Evolutionary conservation across 1,140 invertebrate genomes (phyloP), one percentile per base, ranked within the genome.

Genomic region (Aphaenogaster rudis): DNA sequence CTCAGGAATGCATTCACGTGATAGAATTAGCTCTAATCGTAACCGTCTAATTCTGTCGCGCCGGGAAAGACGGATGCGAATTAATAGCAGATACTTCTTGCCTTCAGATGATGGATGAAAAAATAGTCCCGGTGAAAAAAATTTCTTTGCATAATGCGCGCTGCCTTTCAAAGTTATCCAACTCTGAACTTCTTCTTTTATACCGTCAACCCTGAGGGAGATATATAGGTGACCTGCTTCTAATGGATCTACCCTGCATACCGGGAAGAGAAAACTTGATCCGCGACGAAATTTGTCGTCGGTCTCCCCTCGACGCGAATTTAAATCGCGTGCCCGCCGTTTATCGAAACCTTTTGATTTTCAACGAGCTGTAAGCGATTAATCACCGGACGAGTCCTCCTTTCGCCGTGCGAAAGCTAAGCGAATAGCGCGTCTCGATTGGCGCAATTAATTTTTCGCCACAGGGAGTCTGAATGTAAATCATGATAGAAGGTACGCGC

Each of bases 261-360:
- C 4, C 45, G 3, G 42, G 11, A 21, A 42, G n/a, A 63, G 63
- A 54, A 67, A 57, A 67, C 11, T 69, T 67, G 33, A 67, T 39
- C n/a, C 33, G n/a, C 61, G 33, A 66, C 28, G n/a, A 80, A 52
- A 80, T 67, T 67, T 54, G 8, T 80, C 78, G 33, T 67, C 42
- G 63, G 8, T 28, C 42, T 15, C 1, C 63, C 42, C 42, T 69
- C 42, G 42, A n/a, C 9, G 42, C 59, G 15, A 79, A 66, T 79
- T 79, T 79, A 66, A 80, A 17, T 45, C 15, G 11, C 21, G 13
- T 0, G 11, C 36, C 63, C n/a, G 17, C n/a, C 59, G 17, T 66
- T 79, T 66, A 79, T 67, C 48, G 63, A 28, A 21, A 81, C 21
- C 78, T 54, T 81, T 69, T 54, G 17, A 69, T 81, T 59, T 54